Percentiles rank a stretch among this genome's conserved stretches.
phyloP scores from a whole-genome alignment of 2,888 invertebrate genomes.

The Hydriomena furcata region DNA sequence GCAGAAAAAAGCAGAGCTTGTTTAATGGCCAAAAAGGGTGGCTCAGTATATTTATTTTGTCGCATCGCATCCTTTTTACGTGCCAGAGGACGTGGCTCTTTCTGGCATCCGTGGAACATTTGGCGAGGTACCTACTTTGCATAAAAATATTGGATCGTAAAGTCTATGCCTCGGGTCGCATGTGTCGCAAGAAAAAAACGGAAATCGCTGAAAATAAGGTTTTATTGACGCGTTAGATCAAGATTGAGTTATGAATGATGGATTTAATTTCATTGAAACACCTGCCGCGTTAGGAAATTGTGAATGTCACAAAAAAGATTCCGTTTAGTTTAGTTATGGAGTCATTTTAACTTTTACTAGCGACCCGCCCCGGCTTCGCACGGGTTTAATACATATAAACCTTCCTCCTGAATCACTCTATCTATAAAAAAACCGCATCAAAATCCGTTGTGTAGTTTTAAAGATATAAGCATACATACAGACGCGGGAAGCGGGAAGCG shows the following conservation, averaged over 20 bases:
- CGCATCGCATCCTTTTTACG: slow-evolving; percentile 83
- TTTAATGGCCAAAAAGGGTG: slow-evolving; percentile 84
- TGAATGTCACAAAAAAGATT: neutral
- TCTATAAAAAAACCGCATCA: too few relatives aligned
- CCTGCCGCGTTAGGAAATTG: slow-evolving; percentile 40
- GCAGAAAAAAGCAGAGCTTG: slow-evolving; percentile 75
- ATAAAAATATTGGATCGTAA: slow-evolving; percentile 82
- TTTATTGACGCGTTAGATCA: slow-evolving; percentile 62
- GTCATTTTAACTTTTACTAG: too few relatives aligned
- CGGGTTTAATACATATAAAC: too few relatives aligned
- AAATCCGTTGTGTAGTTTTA: too few relatives aligned
- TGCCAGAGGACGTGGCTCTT: slow-evolving; percentile 77
- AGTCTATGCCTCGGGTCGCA: slow-evolving; percentile 71
- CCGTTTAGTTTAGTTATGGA: too few relatives aligned
- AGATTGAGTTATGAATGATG: slow-evolving; percentile 66
- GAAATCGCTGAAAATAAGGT: slow-evolving; percentile 64
- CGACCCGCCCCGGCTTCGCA: too few relatives aligned
- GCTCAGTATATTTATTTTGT: slow-evolving; percentile 81
- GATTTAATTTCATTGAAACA: slow-evolving; percentile 53
- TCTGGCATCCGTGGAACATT: slow-evolving; percentile 74
- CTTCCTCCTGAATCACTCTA: too few relatives aligned
- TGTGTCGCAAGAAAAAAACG: slow-evolving; percentile 70
- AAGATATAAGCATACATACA: too few relatives aligned
- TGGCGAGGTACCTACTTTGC: slow-evolving; percentile 77
- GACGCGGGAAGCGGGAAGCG: too few relatives aligned